Evolutionary conservation across 35 echinoderm and acorn worm genomes (phyloP), one percentile per base, ranked within the genome.

Genomic region (Lytechinus pictus): DNA sequence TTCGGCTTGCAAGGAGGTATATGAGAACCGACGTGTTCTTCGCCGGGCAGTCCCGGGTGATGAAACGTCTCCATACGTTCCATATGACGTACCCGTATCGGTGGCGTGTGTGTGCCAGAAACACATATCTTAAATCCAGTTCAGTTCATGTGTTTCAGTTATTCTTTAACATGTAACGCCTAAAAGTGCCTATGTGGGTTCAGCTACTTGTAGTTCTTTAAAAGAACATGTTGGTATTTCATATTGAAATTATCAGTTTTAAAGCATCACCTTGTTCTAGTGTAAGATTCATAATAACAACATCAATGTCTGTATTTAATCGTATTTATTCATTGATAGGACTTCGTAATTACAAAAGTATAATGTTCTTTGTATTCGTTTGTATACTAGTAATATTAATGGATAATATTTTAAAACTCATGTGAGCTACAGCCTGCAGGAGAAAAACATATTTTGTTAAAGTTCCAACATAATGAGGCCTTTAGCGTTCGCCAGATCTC

Each of bases 181-280:
- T 24, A 79, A 79, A 79, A n/a, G 24, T 24, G 14, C 66, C 66
- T 24, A 79, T 24, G 66, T 79, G 19, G 66, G 66, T 24, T 24
- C 21, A 16, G 66, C 19, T 79, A 79, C n/a, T 24, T 79, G 66
- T 79, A n/a, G 66, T 79, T 79, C 66, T 79, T 79, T 79, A 24
- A 24, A 79, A 79, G 66, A 79, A 79, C 66, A 79, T 7, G 8
- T 24, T 79, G 66, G 66, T 79, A 79, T 79, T 79, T 79, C 66
- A 79, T 79, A 79, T 79, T 79, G 66, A 79, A 79, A 79, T 79
- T 19, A 79, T 79, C 66, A n/a, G 66, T 79, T 79, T 14, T 79
- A 1, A 79, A 79, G 2, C 14, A 24, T 19, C 66, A 79, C 66
- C 19, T n/a, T 79, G 21, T 6, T 16, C 21, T 19, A 8, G 21